Evolutionary conservation across 2,888 invertebrate genomes (phyloP).

Genomic region (Drosophila testacea): DNA sequence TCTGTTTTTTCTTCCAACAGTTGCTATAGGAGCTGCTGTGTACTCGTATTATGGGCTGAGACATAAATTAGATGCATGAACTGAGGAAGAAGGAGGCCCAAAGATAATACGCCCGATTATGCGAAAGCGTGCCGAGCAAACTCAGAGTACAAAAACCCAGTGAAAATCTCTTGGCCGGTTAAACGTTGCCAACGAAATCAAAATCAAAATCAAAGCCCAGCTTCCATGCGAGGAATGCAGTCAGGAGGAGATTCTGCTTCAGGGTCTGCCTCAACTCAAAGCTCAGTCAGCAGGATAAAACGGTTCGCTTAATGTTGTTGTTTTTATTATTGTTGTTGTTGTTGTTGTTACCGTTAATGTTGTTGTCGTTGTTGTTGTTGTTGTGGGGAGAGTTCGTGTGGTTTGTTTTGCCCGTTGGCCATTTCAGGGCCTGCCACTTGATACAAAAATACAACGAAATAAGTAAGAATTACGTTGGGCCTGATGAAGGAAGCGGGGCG

Average conservation of each 20-base stretch:
- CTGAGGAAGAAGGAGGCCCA: conserved; percentile 3
- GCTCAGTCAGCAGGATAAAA: conserved; percentile 75
- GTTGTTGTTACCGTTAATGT: conserved; percentile 61
- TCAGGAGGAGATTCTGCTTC: conserved; percentile 10
- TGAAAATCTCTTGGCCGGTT: conserved; percentile 33
- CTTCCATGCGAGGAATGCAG: conserved; percentile 49
- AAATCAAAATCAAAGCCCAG: conserved; percentile 38
- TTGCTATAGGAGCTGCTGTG: conserved; percentile 3
- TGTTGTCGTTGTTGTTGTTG: conserved; percentile 23
- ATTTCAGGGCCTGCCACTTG: conserved; percentile 66
- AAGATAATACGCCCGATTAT: conserved; percentile 65
- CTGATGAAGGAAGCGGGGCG: not conserved
- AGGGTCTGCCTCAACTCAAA: conserved; percentile 36
- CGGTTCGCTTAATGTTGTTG: conserved; percentile 65
- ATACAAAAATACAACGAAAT: conserved; percentile 41
- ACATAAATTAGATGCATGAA: conserved; percentile 51
- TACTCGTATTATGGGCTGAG: conserved; percentile 18
- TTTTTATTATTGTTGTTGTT: conserved; percentile 29
- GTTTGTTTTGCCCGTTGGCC: conserved; percentile 62
- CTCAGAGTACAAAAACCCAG: not conserved
- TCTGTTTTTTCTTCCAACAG: not conserved
- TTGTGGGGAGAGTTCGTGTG: conserved; percentile 10
- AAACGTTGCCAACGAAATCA: conserved; percentile 36
- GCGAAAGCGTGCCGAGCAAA: conserved; percentile 49
- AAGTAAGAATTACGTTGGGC: conserved; percentile 2